phyloP scores from a whole-genome alignment of 2,797 vertebrate genomes.

The Chaenodraco wilsoni region DNA sequence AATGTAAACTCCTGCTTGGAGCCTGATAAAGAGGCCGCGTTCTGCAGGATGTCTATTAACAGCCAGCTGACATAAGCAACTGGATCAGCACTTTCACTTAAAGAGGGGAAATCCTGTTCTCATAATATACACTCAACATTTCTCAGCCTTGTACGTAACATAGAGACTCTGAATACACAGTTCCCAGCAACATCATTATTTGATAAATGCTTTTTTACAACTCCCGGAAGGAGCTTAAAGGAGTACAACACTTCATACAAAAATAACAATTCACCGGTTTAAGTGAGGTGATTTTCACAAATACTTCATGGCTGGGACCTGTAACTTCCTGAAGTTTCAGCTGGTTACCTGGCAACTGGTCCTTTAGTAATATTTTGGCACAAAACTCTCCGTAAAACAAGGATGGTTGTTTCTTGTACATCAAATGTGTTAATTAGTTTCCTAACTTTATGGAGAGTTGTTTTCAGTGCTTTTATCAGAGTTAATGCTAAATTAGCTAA shows the following conservation, averaged over 20 bases:
- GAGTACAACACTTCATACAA: not conserved
- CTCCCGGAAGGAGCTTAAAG: not conserved
- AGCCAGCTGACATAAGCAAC: constrained; percentile 70
- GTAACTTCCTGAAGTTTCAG: not conserved
- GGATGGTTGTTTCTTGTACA: not conserved
- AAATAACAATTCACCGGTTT: not conserved
- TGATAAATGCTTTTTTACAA: constrained; percentile 22
- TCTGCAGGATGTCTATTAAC: constrained; percentile 73
- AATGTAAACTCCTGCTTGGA: constrained; percentile 76
- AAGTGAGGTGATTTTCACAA: not conserved
- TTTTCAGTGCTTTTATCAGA: not conserved
- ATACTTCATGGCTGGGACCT: not conserved
- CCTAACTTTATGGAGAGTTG: not conserved
- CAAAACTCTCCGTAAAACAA: not conserved
- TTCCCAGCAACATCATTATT: constrained; percentile 27
- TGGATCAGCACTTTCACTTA: constrained; percentile 66
- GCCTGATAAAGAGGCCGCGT: constrained; percentile 78
- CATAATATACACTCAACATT: constrained; percentile 37
- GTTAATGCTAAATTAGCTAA: not conserved
- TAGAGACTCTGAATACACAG: constrained; percentile 13
- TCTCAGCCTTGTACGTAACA: constrained; percentile 18
- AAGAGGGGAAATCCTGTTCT: constrained; percentile 58
- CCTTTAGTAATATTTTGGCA: not conserved
- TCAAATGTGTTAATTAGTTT: not conserved
- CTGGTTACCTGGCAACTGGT: constrained; percentile 2